phyloP scores from a whole-genome alignment of 2,113 vertebrate genomes.

The Noturus placidus region DNA sequence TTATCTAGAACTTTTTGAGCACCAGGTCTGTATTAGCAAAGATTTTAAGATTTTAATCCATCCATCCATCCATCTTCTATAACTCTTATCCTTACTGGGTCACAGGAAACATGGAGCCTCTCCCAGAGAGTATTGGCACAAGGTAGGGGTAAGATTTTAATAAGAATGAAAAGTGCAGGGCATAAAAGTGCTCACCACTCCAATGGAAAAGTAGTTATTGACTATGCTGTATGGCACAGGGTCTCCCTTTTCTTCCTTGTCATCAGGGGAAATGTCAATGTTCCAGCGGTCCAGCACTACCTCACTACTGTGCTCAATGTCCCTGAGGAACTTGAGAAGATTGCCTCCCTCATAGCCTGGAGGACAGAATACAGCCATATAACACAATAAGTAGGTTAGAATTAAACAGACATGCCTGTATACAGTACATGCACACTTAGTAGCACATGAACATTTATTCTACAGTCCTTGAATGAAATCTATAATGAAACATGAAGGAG shows the following conservation, averaged over 20 bases:
- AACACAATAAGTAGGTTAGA: neutral
- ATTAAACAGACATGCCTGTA: neutral
- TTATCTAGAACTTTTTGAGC: neutral
- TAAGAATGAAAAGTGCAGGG: neutral
- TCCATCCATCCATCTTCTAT: too few relatives aligned
- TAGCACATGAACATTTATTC: neutral
- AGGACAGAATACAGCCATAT: neutral
- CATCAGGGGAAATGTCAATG: constrained; percentile 83
- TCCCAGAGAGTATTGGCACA: too few relatives aligned
- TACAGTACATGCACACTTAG: neutral
- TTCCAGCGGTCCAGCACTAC: constrained; percentile 92
- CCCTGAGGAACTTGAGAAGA: constrained; percentile 88
- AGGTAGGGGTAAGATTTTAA: neutral
- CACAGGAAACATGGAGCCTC: too few relatives aligned
- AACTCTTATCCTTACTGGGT: too few relatives aligned
- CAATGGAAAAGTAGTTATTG: constrained; percentile 97
- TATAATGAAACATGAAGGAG: neutral
- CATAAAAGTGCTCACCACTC: constrained; percentile 81
- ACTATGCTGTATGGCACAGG: constrained; percentile 89
- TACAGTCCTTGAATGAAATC: neutral
- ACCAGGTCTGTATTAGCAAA: neutral
- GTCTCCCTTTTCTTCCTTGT: constrained; percentile 84
- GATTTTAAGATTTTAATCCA: neutral
- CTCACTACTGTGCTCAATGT: constrained; percentile 91
- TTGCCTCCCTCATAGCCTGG: constrained; percentile 95